A percentile compares a stretch with the other conserved stretches of the same genome.
Evolutionary conservation across 2,797 vertebrate genomes (phyloP).

Genomic region (Danio aesculapii): DNA sequence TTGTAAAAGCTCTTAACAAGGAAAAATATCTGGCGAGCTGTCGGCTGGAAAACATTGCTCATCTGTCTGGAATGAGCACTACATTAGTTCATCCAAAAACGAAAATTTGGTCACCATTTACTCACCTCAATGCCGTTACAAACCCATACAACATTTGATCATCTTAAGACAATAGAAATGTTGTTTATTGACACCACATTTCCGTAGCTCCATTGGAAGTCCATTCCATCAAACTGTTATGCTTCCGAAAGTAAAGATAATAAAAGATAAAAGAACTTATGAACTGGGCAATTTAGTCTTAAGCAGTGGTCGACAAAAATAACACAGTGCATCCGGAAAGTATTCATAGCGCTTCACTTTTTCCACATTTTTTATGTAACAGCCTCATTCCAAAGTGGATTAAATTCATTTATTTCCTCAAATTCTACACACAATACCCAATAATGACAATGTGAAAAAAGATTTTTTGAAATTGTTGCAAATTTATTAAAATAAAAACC

Average conservation of each 20-base stretch:
- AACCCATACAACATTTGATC: neutral
- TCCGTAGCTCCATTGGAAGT: neutral
- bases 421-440: too few species aligned
- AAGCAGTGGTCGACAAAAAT: neutral
- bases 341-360: too few species aligned
- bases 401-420: too few species aligned
- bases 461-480: too few species aligned
- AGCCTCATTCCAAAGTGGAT: too few species aligned
- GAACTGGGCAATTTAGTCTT: neutral
- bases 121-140: neutral
- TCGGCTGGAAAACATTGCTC: neutral
- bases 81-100: neutral
- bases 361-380: too few species aligned
- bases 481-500: too few species aligned
- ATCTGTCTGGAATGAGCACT: neutral
- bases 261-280: neutral
- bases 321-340: too few species aligned
- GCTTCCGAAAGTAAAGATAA: neutral
- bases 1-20: constrained; percentile 1
- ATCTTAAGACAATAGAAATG: neutral
- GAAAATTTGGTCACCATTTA: too few species aligned
- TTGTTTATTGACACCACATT: neutral
- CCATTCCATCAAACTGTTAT: neutral
- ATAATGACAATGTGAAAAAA: too few species aligned
- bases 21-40: neutral